These are phyloP conservation scores for Aphaenogaster ashmeadi DNA, from an alignment of 1,140 invertebrate species.

Conservation along the genomic window DNA sequence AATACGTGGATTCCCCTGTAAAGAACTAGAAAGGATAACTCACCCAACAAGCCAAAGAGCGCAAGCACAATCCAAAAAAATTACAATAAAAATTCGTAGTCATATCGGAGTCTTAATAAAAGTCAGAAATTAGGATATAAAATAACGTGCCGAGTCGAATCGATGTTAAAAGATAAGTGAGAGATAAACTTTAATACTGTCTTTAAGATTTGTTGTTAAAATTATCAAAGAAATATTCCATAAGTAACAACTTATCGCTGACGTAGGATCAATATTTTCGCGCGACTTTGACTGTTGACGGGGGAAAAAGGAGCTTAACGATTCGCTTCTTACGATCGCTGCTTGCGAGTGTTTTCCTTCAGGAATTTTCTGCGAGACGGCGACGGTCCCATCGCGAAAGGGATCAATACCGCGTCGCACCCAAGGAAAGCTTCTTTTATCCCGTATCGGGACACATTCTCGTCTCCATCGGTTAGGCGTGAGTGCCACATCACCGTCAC, in stretches of 20 bases:
- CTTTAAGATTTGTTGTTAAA: neutral
- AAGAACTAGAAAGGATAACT: no score
- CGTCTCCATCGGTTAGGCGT: constrained; percentile 64
- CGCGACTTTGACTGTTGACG: neutral
- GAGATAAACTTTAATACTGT: neutral
- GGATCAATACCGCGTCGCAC: constrained; percentile 69
- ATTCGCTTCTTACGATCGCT: constrained; percentile 38
- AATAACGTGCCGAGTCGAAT: no score
- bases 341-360: constrained; percentile 57
- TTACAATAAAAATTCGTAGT: no score
- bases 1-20: no score
- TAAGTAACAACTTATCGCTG: constrained; percentile 7
- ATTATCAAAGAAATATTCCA: neutral
- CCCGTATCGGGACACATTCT: constrained; percentile 69
- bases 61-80: no score
- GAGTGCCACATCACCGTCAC: constrained; percentile 52
- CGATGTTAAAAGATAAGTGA: no score
- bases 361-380: constrained; percentile 45
- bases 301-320: constrained; percentile 36
- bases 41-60: no score
- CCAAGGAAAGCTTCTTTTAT: constrained; percentile 69
- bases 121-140: no score
- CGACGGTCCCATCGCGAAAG: constrained; percentile 50
- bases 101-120: no score
- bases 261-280: neutral